These are phyloP conservation scores for Daboia siamensis DNA, from an alignment of 2,113 vertebrate species.

Conservation along the genomic window DNA sequence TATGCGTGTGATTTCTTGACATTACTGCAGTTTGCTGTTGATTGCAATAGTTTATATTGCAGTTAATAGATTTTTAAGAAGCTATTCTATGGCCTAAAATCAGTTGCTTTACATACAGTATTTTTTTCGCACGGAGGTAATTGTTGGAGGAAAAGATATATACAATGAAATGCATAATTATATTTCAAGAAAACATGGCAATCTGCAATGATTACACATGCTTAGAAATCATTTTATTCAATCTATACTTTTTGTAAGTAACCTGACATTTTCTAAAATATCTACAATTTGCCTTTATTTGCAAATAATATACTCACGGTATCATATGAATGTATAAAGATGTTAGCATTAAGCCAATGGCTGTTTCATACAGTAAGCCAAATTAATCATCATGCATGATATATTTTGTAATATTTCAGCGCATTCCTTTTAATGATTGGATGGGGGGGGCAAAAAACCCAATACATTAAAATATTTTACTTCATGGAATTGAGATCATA, in stretches of 20 bases:
- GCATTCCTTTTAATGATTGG: slow-evolving; percentile 59
- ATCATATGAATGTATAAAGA: slow-evolving; percentile 42
- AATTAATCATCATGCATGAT: slow-evolving; percentile 46
- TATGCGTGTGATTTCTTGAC: not conserved
- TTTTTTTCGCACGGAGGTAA: not conserved
- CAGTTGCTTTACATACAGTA: not conserved
- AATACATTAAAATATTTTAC: slow-evolving; percentile 37
- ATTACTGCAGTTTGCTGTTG: not conserved
- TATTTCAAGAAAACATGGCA: not conserved
- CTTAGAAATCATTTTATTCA: not conserved
- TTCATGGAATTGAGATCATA: slow-evolving; percentile 49
- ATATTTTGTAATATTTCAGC: slow-evolving; percentile 52
- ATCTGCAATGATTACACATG: slow-evolving; percentile 2
- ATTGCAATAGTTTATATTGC: slow-evolving; percentile 37
- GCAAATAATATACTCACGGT: slow-evolving; percentile 47
- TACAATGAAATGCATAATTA: not conserved
- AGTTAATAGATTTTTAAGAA: slow-evolving; percentile 48
- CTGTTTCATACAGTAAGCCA: slow-evolving; percentile 45
- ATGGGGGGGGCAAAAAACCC: slow-evolving; percentile 43
- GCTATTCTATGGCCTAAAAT: slow-evolving; percentile 51
- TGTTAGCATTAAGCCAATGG: slow-evolving; percentile 15
- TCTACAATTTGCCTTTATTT: slow-evolving; percentile 57
- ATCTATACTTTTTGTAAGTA: slow-evolving; percentile 54
- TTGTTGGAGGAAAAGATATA: not conserved
- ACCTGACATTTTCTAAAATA: slow-evolving; percentile 28